A percentile compares a stretch with the other conserved stretches of the same genome.
Conservation (phyloP, 2,888 invertebrate genomes). For the Leptopilina myrica region DNA sequence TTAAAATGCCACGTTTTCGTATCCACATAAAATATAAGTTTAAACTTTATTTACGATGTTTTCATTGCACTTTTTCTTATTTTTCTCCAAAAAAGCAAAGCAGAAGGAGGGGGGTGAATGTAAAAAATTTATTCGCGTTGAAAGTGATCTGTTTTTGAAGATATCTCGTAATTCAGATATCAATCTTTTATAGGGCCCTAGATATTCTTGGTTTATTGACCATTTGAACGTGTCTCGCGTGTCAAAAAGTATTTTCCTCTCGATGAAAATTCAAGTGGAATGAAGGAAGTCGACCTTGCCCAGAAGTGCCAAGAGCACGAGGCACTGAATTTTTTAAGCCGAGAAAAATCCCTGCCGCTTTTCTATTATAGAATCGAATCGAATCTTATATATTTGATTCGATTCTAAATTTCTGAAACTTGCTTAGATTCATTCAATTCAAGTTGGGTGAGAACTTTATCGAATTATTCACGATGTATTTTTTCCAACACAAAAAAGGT, state of each 20-base stretch:
- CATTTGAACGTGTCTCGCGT: conserved; percentile 39
- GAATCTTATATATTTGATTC: not conserved
- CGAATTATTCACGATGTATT: not conserved
- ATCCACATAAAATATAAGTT: no score
- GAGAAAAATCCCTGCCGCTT: conserved; percentile 1
- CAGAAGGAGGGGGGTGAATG: no score
- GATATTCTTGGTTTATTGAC: conserved; percentile 29
- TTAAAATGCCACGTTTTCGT: no score
- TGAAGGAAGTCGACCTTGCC: conserved; percentile 55
- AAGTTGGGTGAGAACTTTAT: not conserved
- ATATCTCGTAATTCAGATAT: not conserved
- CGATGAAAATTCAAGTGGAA: conserved; percentile 42
- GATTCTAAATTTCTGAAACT: not conserved
- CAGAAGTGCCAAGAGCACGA: conserved; percentile 52
- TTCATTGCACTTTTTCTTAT: not conserved
- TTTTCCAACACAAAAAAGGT: no score
- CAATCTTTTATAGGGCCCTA: not conserved
- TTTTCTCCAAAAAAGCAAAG: no score
- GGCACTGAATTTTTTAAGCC: conserved; percentile 52
- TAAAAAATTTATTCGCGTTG: not conserved
- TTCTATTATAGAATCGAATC: not conserved
- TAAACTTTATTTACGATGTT: not conserved
- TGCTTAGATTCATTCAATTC: not conserved
- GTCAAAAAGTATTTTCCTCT: conserved; percentile 27
- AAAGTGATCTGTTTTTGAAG: not conserved